These are phyloP conservation scores for Darevskia mixta DNA, from an alignment of 2,797 vertebrate species.

Conservation along the genomic window DNA sequence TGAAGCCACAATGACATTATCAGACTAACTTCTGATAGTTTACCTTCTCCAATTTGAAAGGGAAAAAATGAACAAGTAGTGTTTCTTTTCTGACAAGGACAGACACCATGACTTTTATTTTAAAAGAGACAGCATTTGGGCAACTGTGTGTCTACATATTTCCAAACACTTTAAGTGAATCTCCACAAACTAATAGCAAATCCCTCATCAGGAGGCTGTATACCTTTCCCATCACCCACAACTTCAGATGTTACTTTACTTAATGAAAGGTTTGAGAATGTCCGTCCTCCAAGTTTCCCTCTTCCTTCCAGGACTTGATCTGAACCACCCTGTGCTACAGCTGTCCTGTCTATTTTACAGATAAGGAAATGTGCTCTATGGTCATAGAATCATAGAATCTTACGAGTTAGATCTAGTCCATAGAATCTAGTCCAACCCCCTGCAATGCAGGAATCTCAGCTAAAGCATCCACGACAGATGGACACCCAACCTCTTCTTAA, in stretches of 20 bases:
- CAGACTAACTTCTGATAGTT: conserved; percentile 52
- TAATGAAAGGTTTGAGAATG: not conserved
- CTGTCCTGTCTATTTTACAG: not conserved
- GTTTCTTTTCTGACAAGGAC: conserved; percentile 50
- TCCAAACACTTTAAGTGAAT: conserved; percentile 58
- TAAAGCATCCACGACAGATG: no score
- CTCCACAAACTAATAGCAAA: conserved; percentile 46
- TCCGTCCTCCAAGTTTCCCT: not conserved
- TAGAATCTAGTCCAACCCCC: no score
- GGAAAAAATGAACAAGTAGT: conserved; percentile 49
- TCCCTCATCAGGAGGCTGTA: conserved; percentile 33
- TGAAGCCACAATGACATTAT: conserved; percentile 60
- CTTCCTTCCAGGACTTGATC: not conserved
- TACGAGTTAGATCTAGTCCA: no score
- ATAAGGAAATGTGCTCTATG: not conserved
- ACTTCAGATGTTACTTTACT: conserved; percentile 7
- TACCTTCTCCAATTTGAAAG: conserved; percentile 44
- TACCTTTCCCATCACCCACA: conserved; percentile 39
- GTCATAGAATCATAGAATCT: not conserved
- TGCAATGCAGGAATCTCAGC: no score
- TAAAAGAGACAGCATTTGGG: conserved; percentile 56
- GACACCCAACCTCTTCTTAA: no score
- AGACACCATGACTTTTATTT: conserved; percentile 62
- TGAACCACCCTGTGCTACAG: not conserved
- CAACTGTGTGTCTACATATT: conserved; percentile 45